These are phyloP conservation scores for Mobula birostris DNA, from an alignment of 2,113 vertebrate genomes.

Conservation along the genomic window DNA sequence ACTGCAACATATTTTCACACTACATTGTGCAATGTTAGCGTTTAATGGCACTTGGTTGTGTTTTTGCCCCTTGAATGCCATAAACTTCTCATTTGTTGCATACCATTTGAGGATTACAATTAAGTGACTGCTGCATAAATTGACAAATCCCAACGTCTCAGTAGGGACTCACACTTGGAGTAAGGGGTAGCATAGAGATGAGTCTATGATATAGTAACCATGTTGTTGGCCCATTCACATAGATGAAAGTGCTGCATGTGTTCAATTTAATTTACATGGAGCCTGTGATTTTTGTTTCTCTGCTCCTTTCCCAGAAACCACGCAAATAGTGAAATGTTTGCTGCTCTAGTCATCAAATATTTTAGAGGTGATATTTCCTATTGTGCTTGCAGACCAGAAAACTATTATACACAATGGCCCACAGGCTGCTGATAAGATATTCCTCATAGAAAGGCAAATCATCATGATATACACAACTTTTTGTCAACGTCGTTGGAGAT, in stretches of 20 bases:
- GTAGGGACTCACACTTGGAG: neutral
- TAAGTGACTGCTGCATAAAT: neutral
- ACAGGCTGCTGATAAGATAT: neutral
- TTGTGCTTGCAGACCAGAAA: neutral
- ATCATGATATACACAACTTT: neutral
- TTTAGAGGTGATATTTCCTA: neutral
- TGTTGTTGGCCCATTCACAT: too few species aligned
- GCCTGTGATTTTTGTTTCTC: too few species aligned
- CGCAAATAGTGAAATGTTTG: neutral
- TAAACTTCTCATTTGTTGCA: neutral
- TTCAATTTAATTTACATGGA: neutral
- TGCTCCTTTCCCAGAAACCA: too few species aligned
- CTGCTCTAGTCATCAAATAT: neutral
- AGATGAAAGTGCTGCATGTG: neutral
- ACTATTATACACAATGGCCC: too few species aligned
- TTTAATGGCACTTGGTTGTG: slow-evolving; percentile 15
- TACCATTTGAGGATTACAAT: neutral
- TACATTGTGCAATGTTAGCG: slow-evolving; percentile 20
- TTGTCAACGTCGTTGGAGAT: neutral
- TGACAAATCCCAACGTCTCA: neutral
- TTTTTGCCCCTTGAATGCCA: slow-evolving; percentile 12
- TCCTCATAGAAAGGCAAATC: neutral
- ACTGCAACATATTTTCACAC: neutral
- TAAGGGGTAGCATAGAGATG: neutral
- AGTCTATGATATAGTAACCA: neutral